Percentiles rank a stretch among this genome's conserved stretches.
Evolutionary conservation across 2,797 vertebrate species (phyloP).

Genomic region (Linurgus olivaceus): DNA sequence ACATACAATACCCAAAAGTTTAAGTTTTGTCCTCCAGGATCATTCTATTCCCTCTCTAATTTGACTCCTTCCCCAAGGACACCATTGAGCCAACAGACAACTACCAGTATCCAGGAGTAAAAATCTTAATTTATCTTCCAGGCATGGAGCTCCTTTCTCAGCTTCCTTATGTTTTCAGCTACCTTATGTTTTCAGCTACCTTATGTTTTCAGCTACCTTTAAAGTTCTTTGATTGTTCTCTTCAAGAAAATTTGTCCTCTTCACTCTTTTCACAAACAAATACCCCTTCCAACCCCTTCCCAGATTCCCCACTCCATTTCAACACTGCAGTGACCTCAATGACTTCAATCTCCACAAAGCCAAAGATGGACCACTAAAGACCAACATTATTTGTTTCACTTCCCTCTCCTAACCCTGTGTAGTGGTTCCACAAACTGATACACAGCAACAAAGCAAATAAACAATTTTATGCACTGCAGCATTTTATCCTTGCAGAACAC

Average conservation of each 20-base stretch:
- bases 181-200: background rate
- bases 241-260: background rate
- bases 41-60: background rate
- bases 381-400: background rate
- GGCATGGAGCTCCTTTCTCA: background rate
- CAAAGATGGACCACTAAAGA: background rate
- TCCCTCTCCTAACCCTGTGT: background rate
- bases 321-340: background rate
- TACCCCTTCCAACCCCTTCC: background rate
- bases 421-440: background rate
- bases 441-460: background rate
- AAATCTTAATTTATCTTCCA: background rate
- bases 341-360: background rate
- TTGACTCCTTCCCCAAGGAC: background rate
- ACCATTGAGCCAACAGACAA: background rate
- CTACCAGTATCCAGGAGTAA: background rate
- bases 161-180: background rate
- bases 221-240: background rate
- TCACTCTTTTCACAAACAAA: background rate
- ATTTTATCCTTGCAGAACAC: background rate
- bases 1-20: background rate
- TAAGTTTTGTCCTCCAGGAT: background rate
- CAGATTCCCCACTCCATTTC: background rate
- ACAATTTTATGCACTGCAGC: fast-evolving
- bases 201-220: background rate